Evolutionary conservation across 2,113 vertebrate species (phyloP).

Genomic region (Mixornis gularis): DNA sequence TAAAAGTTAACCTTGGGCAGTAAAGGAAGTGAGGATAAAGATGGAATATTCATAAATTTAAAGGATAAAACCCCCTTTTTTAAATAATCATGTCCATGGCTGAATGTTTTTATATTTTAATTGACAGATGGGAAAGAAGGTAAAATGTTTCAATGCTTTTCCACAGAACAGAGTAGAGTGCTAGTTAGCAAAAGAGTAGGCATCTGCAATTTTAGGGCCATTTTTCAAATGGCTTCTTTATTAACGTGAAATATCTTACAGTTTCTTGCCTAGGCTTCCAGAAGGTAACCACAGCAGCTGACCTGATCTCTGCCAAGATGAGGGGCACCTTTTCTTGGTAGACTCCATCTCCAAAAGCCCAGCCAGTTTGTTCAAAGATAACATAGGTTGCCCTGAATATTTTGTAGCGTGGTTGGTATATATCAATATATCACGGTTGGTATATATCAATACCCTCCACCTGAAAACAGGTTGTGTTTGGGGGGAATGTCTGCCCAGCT

Average conservation of each 20-base stretch:
- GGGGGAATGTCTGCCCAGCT: not conserved
- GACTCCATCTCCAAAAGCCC: not conserved
- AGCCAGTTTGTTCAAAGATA: not conserved
- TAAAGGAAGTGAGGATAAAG: not conserved
- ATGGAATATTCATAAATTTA: not conserved
- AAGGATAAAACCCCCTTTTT: not conserved
- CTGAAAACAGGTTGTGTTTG: not conserved
- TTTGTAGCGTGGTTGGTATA: not conserved
- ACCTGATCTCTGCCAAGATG: not conserved
- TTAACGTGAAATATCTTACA: not conserved
- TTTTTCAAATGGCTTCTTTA: not conserved
- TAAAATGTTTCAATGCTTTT: not conserved
- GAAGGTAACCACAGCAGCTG: not conserved
- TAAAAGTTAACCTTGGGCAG: not conserved
- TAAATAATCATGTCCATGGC: not conserved
- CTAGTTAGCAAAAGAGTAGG: not conserved
- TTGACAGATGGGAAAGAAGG: not conserved
- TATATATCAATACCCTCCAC: not conserved
- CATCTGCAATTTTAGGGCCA: not conserved
- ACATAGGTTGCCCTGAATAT: not conserved
- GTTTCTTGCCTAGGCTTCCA: not conserved
- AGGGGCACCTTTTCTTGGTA: not conserved
- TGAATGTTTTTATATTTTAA: not conserved
- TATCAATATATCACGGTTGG: no score
- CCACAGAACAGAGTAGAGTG: not conserved